Conservation (phyloP, 2,888 invertebrate genomes). For the Eucera pruinosa region DNA sequence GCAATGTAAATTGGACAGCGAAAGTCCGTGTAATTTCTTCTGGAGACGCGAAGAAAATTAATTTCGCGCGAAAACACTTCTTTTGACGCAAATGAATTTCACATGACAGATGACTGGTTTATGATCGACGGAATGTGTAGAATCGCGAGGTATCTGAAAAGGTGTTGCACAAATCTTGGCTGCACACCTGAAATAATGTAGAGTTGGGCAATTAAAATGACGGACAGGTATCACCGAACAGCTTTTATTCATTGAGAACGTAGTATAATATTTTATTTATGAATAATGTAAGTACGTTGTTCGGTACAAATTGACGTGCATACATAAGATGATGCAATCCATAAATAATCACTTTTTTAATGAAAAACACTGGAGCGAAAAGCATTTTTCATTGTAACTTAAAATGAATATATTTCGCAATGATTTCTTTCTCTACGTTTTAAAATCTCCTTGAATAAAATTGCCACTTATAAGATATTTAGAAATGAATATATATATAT, state of each 20-base stretch:
- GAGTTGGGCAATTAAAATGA: background rate
- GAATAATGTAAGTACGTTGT: background rate
- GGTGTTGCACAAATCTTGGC: constrained; percentile 1
- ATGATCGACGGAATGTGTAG: constrained; percentile 19
- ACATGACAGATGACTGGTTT: constrained; percentile 19
- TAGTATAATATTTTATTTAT: too few species aligned
- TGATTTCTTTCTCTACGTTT: too few species aligned
- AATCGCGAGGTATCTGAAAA: background rate
- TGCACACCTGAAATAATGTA: constrained; percentile 17
- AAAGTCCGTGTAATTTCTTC: constrained; percentile 22
- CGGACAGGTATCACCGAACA: background rate
- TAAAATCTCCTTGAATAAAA: too few species aligned
- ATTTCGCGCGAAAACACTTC: constrained; percentile 13
- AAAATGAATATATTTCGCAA: too few species aligned
- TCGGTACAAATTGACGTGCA: too few species aligned
- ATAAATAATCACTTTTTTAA: background rate
- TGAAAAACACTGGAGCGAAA: too few species aligned
- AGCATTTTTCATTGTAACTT: too few species aligned
- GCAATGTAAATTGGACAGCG: background rate
- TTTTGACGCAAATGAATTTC: constrained; percentile 15
- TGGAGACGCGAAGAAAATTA: constrained; percentile 19
- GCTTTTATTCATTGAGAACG: background rate
- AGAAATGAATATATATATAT: too few species aligned
- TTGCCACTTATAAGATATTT: too few species aligned
- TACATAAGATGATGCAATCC: background rate